Evolutionary conservation across 2,888 invertebrate species (phyloP), one percentile per base, ranked within the genome.

Genomic region (Drosophila kuntzei): DNA sequence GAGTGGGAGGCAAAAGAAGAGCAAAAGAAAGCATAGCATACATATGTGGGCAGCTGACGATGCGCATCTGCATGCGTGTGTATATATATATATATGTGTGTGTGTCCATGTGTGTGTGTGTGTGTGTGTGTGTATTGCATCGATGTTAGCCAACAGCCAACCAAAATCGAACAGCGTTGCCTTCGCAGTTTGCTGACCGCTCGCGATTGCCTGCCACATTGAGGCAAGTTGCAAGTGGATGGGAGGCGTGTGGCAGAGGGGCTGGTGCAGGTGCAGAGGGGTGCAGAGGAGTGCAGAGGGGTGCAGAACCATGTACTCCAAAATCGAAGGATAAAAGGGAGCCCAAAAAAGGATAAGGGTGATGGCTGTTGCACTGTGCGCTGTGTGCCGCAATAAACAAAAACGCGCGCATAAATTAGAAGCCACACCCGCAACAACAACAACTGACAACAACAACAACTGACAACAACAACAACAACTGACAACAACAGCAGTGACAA

Each of bases 101-200:
- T 39, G 16, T 41, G 49, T 44, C 29, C 18, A 14, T 37, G 37
- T 44, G 59, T 51, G 41, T 37, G 25, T 41, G 20, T 46, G 54
- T 37, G 36, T 46, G 25, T 53, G 25, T 58, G 61, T 55, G 50
- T 55, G 53, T 63, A 47, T n/a, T 68, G 83, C 86, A 78, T 79
- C 76, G 76, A 75, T 87, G 62, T 41, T 65, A 72, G 68, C 53
- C 51, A 49, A 36, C 47, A 85, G 66, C 83, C 83, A 84, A 84
- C 83, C 83, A 84, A 88, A 84, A 84, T 84, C 83, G 88, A 84
- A 84, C 86, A 82, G 61, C 61, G 49, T 60, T 44, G 73, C 73
- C 57, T 39, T 63, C 32, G 67, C 67, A 55, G 50, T 25, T 25
- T 57, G 57, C 73, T 71, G 77, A 67, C 75, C 67, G 73, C 60